These are phyloP conservation scores for Oncorhynchus tshawytscha DNA, from an alignment of 2,113 vertebrate species.

Conservation along the genomic window DNA sequence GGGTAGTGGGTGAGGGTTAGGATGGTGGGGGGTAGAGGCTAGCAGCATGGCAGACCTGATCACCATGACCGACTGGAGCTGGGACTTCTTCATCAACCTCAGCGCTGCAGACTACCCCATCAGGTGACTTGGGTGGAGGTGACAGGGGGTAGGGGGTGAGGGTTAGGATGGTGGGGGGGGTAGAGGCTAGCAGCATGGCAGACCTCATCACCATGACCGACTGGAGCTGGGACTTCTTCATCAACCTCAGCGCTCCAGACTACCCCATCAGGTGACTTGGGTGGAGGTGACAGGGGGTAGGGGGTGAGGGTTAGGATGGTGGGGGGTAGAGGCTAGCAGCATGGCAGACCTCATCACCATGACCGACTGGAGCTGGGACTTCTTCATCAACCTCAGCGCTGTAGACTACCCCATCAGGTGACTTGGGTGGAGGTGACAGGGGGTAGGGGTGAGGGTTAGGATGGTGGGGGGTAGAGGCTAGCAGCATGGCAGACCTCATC, in stretches of 20 bases:
- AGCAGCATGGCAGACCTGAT: slow-evolving; percentile 91
- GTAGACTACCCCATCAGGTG: no score
- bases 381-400: slow-evolving; percentile 94
- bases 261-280: slow-evolving; percentile 78
- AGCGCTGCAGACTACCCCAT: slow-evolving; percentile 97
- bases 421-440: no score
- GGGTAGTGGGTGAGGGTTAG: not conserved
- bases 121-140: not conserved
- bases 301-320: no score
- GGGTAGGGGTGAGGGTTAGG: no score
- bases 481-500: slow-evolving; percentile 91
- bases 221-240: slow-evolving; percentile 99
- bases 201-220: slow-evolving; percentile 93
- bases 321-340: slow-evolving; percentile 53
- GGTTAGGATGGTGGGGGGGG: slow-evolving; percentile 51
- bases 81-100: slow-evolving; percentile 99
- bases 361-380: slow-evolving; percentile 96
- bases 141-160: not conserved
- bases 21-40: slow-evolving; percentile 32
- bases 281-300: not conserved
- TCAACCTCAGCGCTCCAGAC: slow-evolving; percentile 97
- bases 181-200: slow-evolving; percentile 77
- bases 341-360: slow-evolving; percentile 95
- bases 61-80: slow-evolving; percentile 93
- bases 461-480: slow-evolving; percentile 32